Percentiles rank a stretch among this genome's conserved stretches.
These are phyloP conservation scores for Drosophila conformis DNA, from an alignment of 2,888 invertebrate species.

Conservation along the genomic window DNA sequence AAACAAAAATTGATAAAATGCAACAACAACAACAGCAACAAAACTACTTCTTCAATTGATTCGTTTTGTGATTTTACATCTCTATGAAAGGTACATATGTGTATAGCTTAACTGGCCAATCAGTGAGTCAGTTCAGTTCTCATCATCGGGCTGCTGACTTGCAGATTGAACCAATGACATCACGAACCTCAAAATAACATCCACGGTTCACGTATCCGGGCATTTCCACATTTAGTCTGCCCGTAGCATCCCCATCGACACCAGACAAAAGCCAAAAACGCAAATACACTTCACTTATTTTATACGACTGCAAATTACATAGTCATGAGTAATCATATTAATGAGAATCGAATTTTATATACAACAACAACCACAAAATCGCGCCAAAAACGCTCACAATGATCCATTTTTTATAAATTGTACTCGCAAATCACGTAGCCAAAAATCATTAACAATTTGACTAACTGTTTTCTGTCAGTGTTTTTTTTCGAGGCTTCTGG, in stretches of 20 bases:
- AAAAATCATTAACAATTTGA: conserved; percentile 61
- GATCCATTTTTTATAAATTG: conserved; percentile 71
- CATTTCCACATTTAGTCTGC: conserved; percentile 55
- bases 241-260: conserved; percentile 55
- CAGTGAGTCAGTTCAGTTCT: conserved; percentile 65
- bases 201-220: conserved; percentile 55
- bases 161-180: conserved; percentile 71
- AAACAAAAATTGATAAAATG: conserved; percentile 3
- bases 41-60: conserved; percentile 40
- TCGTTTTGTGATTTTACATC: conserved; percentile 23
- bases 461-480: conserved; percentile 67
- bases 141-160: conserved; percentile 68
- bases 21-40: neutral
- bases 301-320: conserved; percentile 69
- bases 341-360: conserved; percentile 53
- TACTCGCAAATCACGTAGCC: conserved; percentile 71
- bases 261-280: conserved; percentile 17
- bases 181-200: conserved; percentile 59
- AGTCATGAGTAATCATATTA: conserved; percentile 81
- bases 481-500: conserved; percentile 40
- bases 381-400: conserved; percentile 61
- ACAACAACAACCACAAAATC: conserved; percentile 9
- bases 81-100: conserved; percentile 23
- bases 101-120: conserved; percentile 39
- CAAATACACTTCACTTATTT: conserved; percentile 59